Evolutionary conservation across 2,113 vertebrate species (phyloP), one percentile per base, ranked within the genome.

Genomic region (Corapipo altera): DNA sequence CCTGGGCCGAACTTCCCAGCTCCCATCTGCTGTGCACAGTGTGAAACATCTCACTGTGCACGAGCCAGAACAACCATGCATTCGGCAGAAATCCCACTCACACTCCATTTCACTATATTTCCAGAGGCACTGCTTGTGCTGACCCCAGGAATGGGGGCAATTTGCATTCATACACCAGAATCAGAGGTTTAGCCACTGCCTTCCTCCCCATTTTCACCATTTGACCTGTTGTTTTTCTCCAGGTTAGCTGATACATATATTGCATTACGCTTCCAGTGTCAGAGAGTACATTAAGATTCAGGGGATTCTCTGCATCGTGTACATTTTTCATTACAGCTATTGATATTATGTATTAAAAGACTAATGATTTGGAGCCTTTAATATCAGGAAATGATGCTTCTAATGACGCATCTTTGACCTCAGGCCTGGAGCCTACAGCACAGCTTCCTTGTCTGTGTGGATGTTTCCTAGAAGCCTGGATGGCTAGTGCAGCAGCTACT

Each of bases 311-410:
- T 93, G 73, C 54, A 76, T 86, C 61, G 66, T 93, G 81, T 58
- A 1, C 77, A 89, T 81, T 96, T 97, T 96, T 96, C 93, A 94
- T 96, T 91, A 89, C 37, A 77, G 73, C 76, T 96, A 96, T 94
- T 97, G 96, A 96, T 96, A 89, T 80, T 94, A 94, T 89, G 64
- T 88, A 76, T 95, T 95, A 96, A 94, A 96, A 96, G 85, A 96
- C 88, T 94, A 96, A 97, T 96, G 91, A 84, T 89, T 96, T 81
- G 58, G 43, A 96, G 79, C 70, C 64, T 92, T 39, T 96, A 85
- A 93, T 92, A 94, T 91, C 88, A 92, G 96, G 94, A 96, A 95
- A 96, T 95, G 15, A 87, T 92, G 73, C 51, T 71, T 91, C 32
- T 92, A 96, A 95, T 91, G 93, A 96, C 88, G 39, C 73, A 91